These are phyloP conservation scores for Turritopsis rubra DNA, from an alignment of 30 jellyfish, hydroid and myxozoan genomes.

Conservation along the genomic window DNA sequence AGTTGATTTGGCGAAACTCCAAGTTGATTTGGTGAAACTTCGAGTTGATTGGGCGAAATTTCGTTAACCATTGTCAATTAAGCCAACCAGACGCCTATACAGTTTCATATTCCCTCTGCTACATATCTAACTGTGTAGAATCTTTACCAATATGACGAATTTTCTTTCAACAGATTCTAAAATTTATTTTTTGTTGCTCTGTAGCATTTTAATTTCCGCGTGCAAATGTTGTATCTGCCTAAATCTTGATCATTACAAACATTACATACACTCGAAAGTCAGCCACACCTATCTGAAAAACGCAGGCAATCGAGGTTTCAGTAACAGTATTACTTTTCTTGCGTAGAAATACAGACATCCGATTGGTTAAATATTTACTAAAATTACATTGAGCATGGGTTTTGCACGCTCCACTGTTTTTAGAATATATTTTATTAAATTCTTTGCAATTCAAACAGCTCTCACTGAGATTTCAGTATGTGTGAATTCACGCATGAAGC, in stretches of 20 bases:
- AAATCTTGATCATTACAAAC: not conserved
- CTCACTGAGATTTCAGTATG: not conserved
- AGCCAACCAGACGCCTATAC: not conserved
- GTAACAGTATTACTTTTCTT: not conserved
- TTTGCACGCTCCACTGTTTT: not conserved
- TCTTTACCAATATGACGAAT: not conserved
- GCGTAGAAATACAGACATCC: not conserved
- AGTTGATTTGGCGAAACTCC: not conserved
- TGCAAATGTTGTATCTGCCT: not conserved
- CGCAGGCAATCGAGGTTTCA: not conserved
- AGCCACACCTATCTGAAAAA: not conserved
- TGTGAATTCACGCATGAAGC: not conserved
- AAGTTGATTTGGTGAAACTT: not conserved
- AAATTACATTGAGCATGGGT: not conserved
- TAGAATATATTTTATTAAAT: no score
- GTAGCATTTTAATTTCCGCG: not conserved
- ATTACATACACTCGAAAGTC: not conserved
- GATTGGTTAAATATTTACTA: not conserved
- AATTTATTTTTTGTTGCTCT: not conserved
- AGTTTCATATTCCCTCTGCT: not conserved
- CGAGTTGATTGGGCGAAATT: not conserved
- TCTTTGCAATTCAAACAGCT: not conserved
- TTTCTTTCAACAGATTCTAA: not conserved
- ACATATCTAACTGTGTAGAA: not conserved
- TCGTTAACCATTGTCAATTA: not conserved